These are phyloP conservation scores for Bellardia bayeri DNA, from an alignment of 2,888 invertebrate species.

Conservation along the genomic window DNA sequence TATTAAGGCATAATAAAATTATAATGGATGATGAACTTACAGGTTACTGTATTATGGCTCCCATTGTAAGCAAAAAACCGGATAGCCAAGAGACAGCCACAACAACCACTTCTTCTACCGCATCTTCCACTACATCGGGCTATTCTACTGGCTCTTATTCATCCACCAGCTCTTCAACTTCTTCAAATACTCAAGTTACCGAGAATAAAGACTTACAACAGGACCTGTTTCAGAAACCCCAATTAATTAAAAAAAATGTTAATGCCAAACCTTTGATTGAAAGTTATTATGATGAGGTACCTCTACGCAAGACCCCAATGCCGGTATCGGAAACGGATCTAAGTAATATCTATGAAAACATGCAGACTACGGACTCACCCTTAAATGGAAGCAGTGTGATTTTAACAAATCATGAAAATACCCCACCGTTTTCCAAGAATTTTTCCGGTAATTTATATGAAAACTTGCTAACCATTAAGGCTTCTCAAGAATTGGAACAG, in stretches of 20 bases:
- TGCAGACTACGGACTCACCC: constrained; percentile 74
- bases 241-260: background rate
- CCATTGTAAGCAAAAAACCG: constrained; percentile 78
- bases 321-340: constrained; percentile 76
- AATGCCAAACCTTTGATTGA: background rate
- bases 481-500: constrained; percentile 79
- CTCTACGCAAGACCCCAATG: constrained; percentile 47
- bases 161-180: constrained; percentile 76
- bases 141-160: constrained; percentile 80
- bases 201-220: constrained; percentile 53
- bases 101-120: constrained; percentile 66
- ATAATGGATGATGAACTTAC: constrained; percentile 81
- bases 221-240: background rate
- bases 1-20: constrained; percentile 77
- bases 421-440: constrained; percentile 57
- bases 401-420: constrained; percentile 39
- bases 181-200: constrained; percentile 76
- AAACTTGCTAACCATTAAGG: constrained; percentile 80
- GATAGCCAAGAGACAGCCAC: constrained; percentile 31
- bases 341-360: constrained; percentile 81
- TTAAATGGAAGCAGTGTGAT: constrained; percentile 36
- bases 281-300: constrained; percentile 60
- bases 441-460: constrained; percentile 81
- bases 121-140: constrained; percentile 79
- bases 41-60: constrained; percentile 84